Evolutionary conservation across 2,797 vertebrate species (phyloP).

Genomic region (Sebastes matsubarae): DNA sequence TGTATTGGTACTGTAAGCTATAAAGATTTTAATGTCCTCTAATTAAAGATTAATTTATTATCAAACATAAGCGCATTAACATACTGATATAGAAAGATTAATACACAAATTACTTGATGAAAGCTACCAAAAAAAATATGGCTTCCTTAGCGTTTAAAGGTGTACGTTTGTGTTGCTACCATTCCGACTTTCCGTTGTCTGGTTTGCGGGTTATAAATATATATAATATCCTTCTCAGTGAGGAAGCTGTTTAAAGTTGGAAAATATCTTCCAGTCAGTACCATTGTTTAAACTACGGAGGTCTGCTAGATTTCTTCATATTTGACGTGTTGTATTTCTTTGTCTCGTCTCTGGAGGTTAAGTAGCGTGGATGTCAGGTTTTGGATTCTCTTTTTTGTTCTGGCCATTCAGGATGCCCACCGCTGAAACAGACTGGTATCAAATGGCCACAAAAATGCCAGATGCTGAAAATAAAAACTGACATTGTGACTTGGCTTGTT

Average conservation of each 20-base stretch:
- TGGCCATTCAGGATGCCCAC: slow-evolving; percentile 71
- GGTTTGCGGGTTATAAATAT: neutral
- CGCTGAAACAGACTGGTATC: slow-evolving; percentile 67
- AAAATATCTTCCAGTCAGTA: slow-evolving; percentile 83
- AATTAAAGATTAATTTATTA: slow-evolving; percentile 43
- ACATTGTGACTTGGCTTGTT: slow-evolving; percentile 76
- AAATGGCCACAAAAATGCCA: slow-evolving; percentile 72
- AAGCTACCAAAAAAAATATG: slow-evolving; percentile 26
- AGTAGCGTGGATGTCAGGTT: slow-evolving; percentile 60
- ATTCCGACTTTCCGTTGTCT: slow-evolving; percentile 17
- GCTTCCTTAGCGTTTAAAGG: slow-evolving; percentile 86
- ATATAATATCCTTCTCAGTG: neutral
- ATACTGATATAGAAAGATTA: neutral
- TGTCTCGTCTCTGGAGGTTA: slow-evolving; percentile 68
- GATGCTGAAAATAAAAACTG: slow-evolving; percentile 74
- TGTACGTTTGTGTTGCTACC: slow-evolving; percentile 70
- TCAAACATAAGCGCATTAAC: slow-evolving; percentile 10
- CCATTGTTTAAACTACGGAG: slow-evolving; percentile 95
- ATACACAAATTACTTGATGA: neutral
- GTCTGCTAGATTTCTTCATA: slow-evolving; percentile 70
- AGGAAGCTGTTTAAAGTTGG: slow-evolving; percentile 17
- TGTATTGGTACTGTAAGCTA: neutral
- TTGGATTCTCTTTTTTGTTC: slow-evolving; percentile 14
- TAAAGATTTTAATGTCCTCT: slow-evolving; percentile 11
- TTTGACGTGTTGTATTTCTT: slow-evolving; percentile 81